Conservation (phyloP, 2,113 vertebrate species). For the Elachura formosa region DNA sequence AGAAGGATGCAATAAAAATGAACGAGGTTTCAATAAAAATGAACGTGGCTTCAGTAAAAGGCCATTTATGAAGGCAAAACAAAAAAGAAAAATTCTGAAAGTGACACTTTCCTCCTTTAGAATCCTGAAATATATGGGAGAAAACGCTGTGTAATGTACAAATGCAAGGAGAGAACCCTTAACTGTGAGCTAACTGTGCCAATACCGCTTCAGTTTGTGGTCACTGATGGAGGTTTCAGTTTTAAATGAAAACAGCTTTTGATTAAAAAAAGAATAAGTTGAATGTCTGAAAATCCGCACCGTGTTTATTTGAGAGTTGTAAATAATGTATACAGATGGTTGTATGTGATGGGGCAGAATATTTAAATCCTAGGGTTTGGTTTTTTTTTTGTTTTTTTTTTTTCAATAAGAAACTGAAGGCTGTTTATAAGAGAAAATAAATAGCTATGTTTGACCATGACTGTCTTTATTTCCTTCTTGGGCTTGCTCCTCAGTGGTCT, state of each 20-base stretch:
- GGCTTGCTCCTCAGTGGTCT: neutral
- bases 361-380: slow-evolving; percentile 70
- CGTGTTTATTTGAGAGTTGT: slow-evolving; percentile 76
- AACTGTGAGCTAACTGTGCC: slow-evolving; percentile 62
- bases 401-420: slow-evolving; percentile 71
- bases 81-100: neutral
- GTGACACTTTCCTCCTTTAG: neutral
- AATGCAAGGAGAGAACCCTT: neutral
- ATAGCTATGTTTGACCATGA: slow-evolving; percentile 79
- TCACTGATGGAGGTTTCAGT: neutral
- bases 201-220: slow-evolving; percentile 41
- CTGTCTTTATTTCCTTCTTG: slow-evolving; percentile 1
- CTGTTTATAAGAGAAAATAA: slow-evolving; percentile 84
- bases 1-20: neutral
- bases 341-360: slow-evolving; percentile 72
- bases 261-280: neutral
- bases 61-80: neutral
- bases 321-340: slow-evolving; percentile 80
- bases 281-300: slow-evolving; percentile 68
- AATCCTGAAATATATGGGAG: neutral
- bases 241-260: slow-evolving; percentile 40
- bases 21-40: neutral
- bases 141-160: neutral
- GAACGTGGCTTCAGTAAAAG: neutral
- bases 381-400: slow-evolving; percentile 58